Evolutionary conservation across 2,888 invertebrate genomes (phyloP).

Genomic region (Epistrophe grossulariae): DNA sequence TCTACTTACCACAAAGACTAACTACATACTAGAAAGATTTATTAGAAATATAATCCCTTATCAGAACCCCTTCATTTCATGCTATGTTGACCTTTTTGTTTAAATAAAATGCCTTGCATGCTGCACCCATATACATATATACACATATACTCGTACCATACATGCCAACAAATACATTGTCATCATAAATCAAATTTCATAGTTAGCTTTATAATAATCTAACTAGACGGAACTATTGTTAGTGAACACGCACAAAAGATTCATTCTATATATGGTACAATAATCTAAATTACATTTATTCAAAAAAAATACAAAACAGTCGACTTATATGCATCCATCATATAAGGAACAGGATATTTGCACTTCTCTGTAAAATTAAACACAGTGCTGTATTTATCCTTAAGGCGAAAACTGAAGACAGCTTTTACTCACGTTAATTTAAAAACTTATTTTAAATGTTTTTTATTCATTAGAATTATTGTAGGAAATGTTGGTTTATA

Average conservation of each 20-base stretch:
- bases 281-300: conserved; percentile 69
- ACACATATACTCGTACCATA: too few relatives aligned
- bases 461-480: too few relatives aligned
- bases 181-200: conserved; percentile 48
- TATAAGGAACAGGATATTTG: conserved; percentile 47
- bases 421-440: too few relatives aligned
- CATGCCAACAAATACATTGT: conserved; percentile 21
- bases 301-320: not conserved
- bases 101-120: conserved; percentile 42
- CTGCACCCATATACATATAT: not conserved
- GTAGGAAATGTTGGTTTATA: too few relatives aligned
- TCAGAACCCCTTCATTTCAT: not conserved
- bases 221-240: conserved; percentile 58
- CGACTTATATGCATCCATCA: conserved; percentile 48
- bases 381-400: not conserved
- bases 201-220: conserved; percentile 57
- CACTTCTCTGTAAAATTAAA: not conserved
- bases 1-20: not conserved
- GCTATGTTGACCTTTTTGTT: conserved; percentile 48
- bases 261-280: conserved; percentile 40
- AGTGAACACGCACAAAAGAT: conserved; percentile 63
- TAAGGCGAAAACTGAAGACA: not conserved
- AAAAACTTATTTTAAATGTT: too few relatives aligned
- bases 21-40: conserved; percentile 10
- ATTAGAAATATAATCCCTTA: not conserved